A percentile compares a stretch with the other conserved stretches of the same genome.
These are phyloP conservation scores for Podarcis lilfordi DNA, from an alignment of 2,797 vertebrate genomes.

Conservation along the genomic window DNA sequence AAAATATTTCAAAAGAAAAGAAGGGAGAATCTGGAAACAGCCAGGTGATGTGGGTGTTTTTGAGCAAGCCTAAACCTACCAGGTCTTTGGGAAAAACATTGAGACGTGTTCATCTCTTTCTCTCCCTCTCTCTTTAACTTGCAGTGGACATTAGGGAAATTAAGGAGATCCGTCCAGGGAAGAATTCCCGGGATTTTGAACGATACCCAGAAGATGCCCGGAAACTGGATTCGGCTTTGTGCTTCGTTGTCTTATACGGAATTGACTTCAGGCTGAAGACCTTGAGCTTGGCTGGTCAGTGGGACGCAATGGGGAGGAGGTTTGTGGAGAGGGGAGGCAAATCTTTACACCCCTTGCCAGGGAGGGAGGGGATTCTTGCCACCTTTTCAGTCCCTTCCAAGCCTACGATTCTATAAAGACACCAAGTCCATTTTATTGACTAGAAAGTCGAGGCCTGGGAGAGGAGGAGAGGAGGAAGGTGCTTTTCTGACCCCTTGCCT, in stretches of 20 bases:
- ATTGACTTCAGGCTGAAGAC: slow-evolving; percentile 87
- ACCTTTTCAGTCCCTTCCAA: background rate
- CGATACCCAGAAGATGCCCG: slow-evolving; percentile 88
- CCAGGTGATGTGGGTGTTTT: background rate
- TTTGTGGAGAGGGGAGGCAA: no score
- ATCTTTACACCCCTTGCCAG: background rate
- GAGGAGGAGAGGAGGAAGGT: no score
- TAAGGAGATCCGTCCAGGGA: slow-evolving; percentile 87
- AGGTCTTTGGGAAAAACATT: background rate
- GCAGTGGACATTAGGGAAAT: slow-evolving; percentile 89
- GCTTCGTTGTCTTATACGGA: slow-evolving; percentile 88
- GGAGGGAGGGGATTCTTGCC: background rate
- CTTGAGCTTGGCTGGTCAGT: slow-evolving; percentile 84
- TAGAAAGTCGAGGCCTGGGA: no score
- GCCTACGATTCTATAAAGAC: no score
- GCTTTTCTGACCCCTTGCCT: background rate
- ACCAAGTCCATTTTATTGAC: no score
- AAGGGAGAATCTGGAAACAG: background rate
- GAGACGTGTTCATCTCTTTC: background rate
- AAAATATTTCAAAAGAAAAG: no score
- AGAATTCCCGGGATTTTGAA: slow-evolving; percentile 88
- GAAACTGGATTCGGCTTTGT: slow-evolving; percentile 84
- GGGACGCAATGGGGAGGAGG: background rate
- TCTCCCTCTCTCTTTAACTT: background rate
- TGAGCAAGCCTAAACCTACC: background rate